Base-by-base conservation (phyloP, 2,113 vertebrate genomes). In the Sisor rabdophorus region DNA sequence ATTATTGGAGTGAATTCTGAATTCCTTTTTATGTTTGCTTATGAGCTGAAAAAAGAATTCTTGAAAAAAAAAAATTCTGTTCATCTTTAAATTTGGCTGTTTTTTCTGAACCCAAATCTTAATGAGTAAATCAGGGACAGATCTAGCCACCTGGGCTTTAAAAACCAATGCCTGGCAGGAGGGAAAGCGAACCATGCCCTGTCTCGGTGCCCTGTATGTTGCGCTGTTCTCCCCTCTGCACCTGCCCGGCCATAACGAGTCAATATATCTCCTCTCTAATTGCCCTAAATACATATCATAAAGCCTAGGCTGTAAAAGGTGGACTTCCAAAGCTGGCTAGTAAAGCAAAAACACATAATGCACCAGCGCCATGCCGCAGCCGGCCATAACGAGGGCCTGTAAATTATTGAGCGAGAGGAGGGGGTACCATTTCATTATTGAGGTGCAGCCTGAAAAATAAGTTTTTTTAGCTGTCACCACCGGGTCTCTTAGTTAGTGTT, bases 261-360 rank as follows among this genome's bases (percentile, higher is more conserved):
- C 90, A 90, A 90, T 93, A 92, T 92, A 92, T 93, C 91, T 93
- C 84, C 87, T 85, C 90, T 81, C 87, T 92, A 92, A 93, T 92
- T 91, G 89, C 87, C 86, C 88, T 90, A 87, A 92, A 92, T 92
- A 91, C 90, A 91, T 92, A 91, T 91, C 90, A 92, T 93, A 92
- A 93, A 92, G 88, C 59, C 55, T 8, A 44, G 74, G 87, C 85
- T 83, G 82, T 86, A 91, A 89, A 92, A 75, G 16, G 59, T 73
- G 28, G 68, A 79, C 84, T 82, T 87, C 80, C 84, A 84, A 82
- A 79, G 81, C 79, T 72, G 11, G 78, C 82, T 84, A 86, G 89
- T 89, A 88, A 90, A 90, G 84, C 84, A 87, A 89, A 86, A 85
- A 85, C 83, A 83, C 84, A 85, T 76, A 84, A 87, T 84, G 60